Base-by-base conservation (phyloP, 2,888 invertebrate genomes). In the Leucophenga montana region DNA sequence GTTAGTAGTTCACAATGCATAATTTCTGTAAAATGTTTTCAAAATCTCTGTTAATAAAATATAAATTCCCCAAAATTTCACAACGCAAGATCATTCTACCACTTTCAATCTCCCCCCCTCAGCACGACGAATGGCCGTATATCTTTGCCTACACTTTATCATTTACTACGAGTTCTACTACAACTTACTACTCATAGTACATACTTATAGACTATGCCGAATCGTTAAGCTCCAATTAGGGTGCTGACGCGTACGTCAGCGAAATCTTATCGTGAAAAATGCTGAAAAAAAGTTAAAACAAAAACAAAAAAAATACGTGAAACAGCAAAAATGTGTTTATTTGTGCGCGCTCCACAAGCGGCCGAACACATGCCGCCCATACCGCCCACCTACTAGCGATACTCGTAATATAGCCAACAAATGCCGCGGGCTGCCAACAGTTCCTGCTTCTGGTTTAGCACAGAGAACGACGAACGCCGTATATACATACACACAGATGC, bases 181-280 rank as follows among this genome's bases (percentile, higher is more conserved):
- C 39, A 39, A 39, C 11, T 39, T 39, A 39, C 39, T 39, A 39
- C 39, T 39, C 11, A 11, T 39, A 39, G 39, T 50, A 50, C n/a
- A 50, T n/a, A 50, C 50, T 13, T 50, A 18, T 50, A 39, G 39
- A 50, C 8, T 50, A 1, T 50, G 50, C 16, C 50, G 13, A 50
- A 50, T n/a, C 82, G 78, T 82, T 81, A 83, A 81, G 81, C 81
- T 83, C 83, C 83, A 81, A 83, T 83, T 81, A 78, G 83, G 77
- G 76, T 77, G 75, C 68, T 74, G 72, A 71, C 70, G 72, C 76
- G 71, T 73, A 80, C 82, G 84, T 82, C 84, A 82, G 82, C 82
- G 84, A 82, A 82, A 82, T 82, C 84, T 82, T 84, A 82, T 82
- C 84, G 83, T 78, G n/a, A 71, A 48, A 72, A 61, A 64, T 59